Percentiles rank a stretch among this genome's conserved stretches.
phyloP scores from a whole-genome alignment of 2,888 invertebrate genomes.

The Lacanobia oleracea region DNA sequence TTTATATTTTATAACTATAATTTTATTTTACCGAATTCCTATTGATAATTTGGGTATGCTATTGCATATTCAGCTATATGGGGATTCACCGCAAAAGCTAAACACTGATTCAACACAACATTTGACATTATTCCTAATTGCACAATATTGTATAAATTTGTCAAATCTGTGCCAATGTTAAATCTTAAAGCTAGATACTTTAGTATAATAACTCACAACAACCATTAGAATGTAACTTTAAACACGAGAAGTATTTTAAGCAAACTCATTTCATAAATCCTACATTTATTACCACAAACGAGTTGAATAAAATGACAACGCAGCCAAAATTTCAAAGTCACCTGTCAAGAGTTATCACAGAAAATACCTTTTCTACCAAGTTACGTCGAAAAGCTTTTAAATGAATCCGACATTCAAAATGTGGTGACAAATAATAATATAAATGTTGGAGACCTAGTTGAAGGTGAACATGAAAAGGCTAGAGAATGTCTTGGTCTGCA shows the following conservation, averaged over 20 bases:
- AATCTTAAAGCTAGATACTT: not conserved
- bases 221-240: not conserved
- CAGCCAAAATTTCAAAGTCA: constrained; percentile 26
- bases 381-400: constrained; percentile 51
- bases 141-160: not conserved
- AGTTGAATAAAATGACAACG: constrained; percentile 13
- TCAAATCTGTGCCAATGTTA: not conserved
- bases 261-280: constrained; percentile 10
- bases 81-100: not conserved
- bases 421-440: constrained; percentile 23
- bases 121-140: constrained; percentile 6
- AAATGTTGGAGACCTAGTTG: constrained; percentile 29
- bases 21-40: not conserved
- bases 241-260: constrained; percentile 16
- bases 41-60: no score
- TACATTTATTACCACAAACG: constrained; percentile 28
- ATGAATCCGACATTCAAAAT: constrained; percentile 41
- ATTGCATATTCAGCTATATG: not conserved
- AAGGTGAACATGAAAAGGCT: constrained; percentile 8
- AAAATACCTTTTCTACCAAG: constrained; percentile 33
- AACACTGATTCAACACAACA: not conserved
- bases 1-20: constrained; percentile 2
- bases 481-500: constrained; percentile 1
- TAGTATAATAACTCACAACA: not conserved
- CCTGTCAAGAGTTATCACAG: constrained; percentile 40